Evolutionary conservation across 2,113 vertebrate genomes (phyloP).

Genomic region (Microtus ochrogaster): DNA sequence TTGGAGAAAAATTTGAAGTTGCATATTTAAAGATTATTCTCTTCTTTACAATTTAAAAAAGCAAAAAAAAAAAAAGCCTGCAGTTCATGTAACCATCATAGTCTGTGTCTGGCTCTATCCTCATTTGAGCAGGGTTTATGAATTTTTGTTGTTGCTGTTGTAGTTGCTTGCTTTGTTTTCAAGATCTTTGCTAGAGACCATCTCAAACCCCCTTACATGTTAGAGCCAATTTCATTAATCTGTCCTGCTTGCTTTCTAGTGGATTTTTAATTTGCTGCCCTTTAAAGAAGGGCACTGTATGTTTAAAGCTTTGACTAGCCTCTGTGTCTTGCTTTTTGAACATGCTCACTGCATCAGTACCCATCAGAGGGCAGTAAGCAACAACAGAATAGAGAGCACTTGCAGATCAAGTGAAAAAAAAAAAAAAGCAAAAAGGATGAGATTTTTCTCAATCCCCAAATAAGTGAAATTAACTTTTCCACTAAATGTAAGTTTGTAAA

Average conservation of each 20-base stretch:
- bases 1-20: slow-evolving; percentile 37
- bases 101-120: not conserved
- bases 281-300: not conserved
- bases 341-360: not conserved
- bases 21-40: not conserved
- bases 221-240: not conserved
- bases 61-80: not conserved
- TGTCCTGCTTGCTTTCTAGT: not conserved
- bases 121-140: not conserved
- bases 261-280: not conserved
- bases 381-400: not conserved
- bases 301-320: not conserved
- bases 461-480: slow-evolving; percentile 26
- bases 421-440: not conserved
- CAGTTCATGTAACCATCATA: slow-evolving; percentile 22
- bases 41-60: slow-evolving; percentile 2
- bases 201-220: not conserved
- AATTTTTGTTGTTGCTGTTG: not conserved
- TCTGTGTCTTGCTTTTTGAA: slow-evolving; percentile 12
- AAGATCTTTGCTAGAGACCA: slow-evolving; percentile 24
- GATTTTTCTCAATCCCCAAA: not conserved
- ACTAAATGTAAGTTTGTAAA: slow-evolving; percentile 42
- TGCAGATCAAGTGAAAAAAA: not conserved
- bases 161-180: not conserved
- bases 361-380: not conserved